Evolutionary conservation across 2,113 vertebrate species (phyloP), one percentile per base, ranked within the genome.

Genomic region (Chaetura pelagica): DNA sequence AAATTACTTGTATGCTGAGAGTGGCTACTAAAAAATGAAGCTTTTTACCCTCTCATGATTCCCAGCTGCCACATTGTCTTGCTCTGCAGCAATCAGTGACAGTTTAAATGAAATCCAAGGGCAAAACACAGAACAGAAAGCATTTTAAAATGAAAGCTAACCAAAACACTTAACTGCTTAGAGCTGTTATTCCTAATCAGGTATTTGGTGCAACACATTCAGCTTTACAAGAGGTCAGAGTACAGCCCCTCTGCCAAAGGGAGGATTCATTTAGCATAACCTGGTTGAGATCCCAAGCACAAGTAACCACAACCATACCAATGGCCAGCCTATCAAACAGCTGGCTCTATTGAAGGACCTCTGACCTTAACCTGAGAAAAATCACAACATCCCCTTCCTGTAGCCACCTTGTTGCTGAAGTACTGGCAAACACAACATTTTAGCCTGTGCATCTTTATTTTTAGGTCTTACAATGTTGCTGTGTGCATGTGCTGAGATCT

Each of bases 401-500:
- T 29, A 90, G 51, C 32, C 44, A 61, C 24, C 19, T 42, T 32
- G 24, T 26, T 27, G 44, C 24, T 15, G 3, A 35, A 68, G 21
- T 21, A 34, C 44, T 29, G 46, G 30, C n/a, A 64, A 64, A 73
- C 3, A 30, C 3, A 30, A 48, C 12, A 20, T 19, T 44, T 44
- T n/a, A 72, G 40, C 23, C 46, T 9, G 7, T 23, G 34, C 11
- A 13, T 13, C 67, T 55, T 73, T 35, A 32, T 26, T 49, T 67
- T 20, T 20, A 32, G 40, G 35, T 34, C 14, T 20, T n/a, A 44
- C 2, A 4, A 15, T 18, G 20, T 1, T 59, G 66, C 20, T 63
- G 16, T 7, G 6, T 3, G 7, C 6, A 6, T 1, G 6, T 34
- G 67, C 29, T 8, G 3, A 1, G 10, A 62, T 38, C 32, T 51